These are phyloP conservation scores for Eulithis prunata DNA, from an alignment of 2,888 invertebrate genomes.

Conservation along the genomic window DNA sequence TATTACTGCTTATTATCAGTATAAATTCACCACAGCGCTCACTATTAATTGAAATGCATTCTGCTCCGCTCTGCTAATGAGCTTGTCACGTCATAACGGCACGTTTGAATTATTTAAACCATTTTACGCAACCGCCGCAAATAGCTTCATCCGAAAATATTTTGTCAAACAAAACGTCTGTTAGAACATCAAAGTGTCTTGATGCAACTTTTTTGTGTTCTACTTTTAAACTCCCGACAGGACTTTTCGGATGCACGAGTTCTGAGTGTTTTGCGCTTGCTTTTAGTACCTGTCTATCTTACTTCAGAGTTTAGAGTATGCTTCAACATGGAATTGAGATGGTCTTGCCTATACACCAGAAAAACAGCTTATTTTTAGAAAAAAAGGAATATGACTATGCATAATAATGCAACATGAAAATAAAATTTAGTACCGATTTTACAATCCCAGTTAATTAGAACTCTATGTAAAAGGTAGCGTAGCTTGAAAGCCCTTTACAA, in stretches of 20 bases:
- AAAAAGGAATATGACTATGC: background rate
- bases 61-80: conserved; percentile 56
- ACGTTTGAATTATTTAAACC: conserved; percentile 43
- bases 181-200: conserved; percentile 42
- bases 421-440: no score
- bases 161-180: conserved; percentile 46
- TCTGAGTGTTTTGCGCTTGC: conserved; percentile 28
- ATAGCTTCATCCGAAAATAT: conserved; percentile 43
- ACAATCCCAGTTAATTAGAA: no score
- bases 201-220: conserved; percentile 43
- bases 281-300: conserved; percentile 35
- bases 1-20: conserved; percentile 51
- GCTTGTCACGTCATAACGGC: conserved; percentile 50
- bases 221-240: conserved; percentile 46
- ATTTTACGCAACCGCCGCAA: conserved; percentile 37
- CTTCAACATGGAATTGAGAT: conserved; percentile 24
- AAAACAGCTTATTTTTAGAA: background rate
- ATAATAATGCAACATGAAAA: no score
- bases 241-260: conserved; percentile 29
- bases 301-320: conserved; percentile 28
- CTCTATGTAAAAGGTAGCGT: no score
- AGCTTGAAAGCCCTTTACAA: background rate
- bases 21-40: conserved; percentile 48
- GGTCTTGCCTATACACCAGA: conserved; percentile 1
- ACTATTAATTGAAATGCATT: conserved; percentile 67